Percentiles rank a stretch among this genome's conserved stretches.
Conservation (phyloP, 2,797 vertebrate genomes). For the Molossus alvarezi region DNA sequence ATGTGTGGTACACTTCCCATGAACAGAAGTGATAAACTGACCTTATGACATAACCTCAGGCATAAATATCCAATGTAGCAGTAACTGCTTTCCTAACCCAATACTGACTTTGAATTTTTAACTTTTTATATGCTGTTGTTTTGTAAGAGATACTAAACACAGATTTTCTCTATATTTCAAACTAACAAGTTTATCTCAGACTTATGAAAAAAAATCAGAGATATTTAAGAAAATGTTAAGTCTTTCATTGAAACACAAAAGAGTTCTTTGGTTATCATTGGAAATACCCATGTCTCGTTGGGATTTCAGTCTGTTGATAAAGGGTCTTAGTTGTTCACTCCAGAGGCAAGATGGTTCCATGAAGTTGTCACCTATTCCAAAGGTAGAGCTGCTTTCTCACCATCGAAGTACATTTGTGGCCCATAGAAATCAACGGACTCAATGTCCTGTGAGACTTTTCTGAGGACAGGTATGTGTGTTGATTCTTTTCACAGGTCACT, state of each 20-base stretch:
- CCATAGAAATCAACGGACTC: background rate
- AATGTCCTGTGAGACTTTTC: background rate
- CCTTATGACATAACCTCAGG: background rate
- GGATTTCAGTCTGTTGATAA: background rate
- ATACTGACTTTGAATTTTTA: background rate
- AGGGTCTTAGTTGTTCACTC: background rate
- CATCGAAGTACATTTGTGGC: background rate
- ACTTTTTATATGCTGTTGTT: constrained; percentile 20
- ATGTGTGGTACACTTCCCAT: constrained; percentile 56
- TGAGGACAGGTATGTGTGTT: background rate
- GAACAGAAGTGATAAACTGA: constrained; percentile 67
- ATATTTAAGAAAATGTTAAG: constrained; percentile 16
- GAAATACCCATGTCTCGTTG: constrained; percentile 16
- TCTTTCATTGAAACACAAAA: constrained; percentile 5
- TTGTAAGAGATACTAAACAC: background rate
- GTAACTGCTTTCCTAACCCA: background rate
- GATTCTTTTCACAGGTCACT: background rate
- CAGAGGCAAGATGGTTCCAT: background rate
- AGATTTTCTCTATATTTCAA: constrained; percentile 50
- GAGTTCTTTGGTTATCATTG: constrained; percentile 3
- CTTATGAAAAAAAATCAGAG: background rate
- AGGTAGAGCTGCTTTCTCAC: background rate
- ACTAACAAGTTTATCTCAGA: constrained; percentile 14
- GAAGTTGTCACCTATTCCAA: background rate
- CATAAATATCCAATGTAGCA: constrained; percentile 21